phyloP scores from a whole-genome alignment of 2,888 invertebrate genomes.

The Himalopsyche japonica region DNA sequence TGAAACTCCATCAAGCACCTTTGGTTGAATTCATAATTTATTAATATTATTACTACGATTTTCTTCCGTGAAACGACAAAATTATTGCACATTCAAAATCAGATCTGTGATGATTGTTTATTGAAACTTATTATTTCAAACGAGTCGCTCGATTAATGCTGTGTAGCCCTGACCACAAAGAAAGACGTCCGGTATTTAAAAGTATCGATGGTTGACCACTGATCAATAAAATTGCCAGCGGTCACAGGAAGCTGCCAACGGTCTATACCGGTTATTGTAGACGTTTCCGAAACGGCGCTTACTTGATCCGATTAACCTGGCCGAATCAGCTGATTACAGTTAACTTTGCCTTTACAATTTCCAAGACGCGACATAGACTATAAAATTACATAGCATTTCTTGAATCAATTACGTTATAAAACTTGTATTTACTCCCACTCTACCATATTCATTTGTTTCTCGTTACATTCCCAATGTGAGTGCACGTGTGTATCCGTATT shows the following conservation, averaged over 20 bases:
- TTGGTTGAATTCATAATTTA: too few relatives aligned
- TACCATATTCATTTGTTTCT: too few relatives aligned
- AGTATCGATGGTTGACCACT: neutral
- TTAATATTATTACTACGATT: too few relatives aligned
- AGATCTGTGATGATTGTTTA: too few relatives aligned
- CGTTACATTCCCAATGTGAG: too few relatives aligned
- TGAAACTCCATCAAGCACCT: too few relatives aligned
- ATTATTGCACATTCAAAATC: too few relatives aligned
- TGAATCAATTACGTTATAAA: too few relatives aligned
- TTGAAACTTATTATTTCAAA: neutral
- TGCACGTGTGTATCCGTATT: too few relatives aligned
- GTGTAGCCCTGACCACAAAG: neutral
- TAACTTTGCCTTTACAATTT: neutral
- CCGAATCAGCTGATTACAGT: neutral
- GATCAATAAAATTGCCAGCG: neutral
- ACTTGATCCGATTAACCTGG: neutral
- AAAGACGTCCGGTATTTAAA: neutral
- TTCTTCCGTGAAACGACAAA: too few relatives aligned
- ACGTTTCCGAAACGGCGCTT: neutral
- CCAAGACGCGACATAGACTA: neutral
- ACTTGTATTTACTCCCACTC: too few relatives aligned
- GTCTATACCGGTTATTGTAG: neutral
- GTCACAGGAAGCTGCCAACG: neutral
- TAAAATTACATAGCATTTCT: too few relatives aligned
- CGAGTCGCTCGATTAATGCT: neutral